A percentile compares a stretch with the other conserved stretches of the same genome.
These are phyloP conservation scores for Etheostoma spectabile DNA, from an alignment of 2,113 vertebrate species.

Conservation along the genomic window DNA sequence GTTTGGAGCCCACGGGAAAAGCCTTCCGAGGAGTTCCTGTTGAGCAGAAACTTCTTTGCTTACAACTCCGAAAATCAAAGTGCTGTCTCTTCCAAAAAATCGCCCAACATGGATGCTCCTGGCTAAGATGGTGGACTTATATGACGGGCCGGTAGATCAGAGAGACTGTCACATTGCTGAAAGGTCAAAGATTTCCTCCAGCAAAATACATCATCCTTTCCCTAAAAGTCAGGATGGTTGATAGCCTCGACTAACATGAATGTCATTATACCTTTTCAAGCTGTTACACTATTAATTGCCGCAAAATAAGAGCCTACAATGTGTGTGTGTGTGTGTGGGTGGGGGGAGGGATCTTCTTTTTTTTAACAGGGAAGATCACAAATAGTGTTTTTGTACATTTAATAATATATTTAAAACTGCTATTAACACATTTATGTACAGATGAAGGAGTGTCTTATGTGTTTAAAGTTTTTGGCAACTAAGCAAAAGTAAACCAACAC, in stretches of 20 bases:
- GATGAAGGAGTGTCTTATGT: neutral
- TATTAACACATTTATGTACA: neutral
- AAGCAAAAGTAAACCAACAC: neutral
- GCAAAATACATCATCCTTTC: neutral
- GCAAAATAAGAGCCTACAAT: neutral
- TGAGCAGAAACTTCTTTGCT: constrained; percentile 59
- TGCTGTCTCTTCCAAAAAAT: constrained; percentile 54
- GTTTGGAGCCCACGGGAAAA: constrained; percentile 34
- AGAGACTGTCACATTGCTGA: constrained; percentile 19
- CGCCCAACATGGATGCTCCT: neutral
- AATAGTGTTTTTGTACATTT: neutral
- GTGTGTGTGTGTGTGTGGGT: too few relatives aligned
- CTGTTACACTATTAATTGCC: neutral
- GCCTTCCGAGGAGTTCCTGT: constrained; percentile 43
- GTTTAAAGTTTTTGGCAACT: neutral
- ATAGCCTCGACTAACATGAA: neutral
- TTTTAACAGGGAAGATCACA: neutral
- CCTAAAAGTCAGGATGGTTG: neutral
- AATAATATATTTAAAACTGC: neutral
- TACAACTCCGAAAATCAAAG: constrained; percentile 46
- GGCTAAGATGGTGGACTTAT: constrained; percentile 28
- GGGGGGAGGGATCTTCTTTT: neutral
- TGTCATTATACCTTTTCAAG: neutral
- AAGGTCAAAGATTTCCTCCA: constrained; percentile 16
- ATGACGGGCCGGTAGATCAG: constrained; percentile 53